phyloP scores from a whole-genome alignment of 2,888 invertebrate genomes.

The Syritta pipiens region DNA sequence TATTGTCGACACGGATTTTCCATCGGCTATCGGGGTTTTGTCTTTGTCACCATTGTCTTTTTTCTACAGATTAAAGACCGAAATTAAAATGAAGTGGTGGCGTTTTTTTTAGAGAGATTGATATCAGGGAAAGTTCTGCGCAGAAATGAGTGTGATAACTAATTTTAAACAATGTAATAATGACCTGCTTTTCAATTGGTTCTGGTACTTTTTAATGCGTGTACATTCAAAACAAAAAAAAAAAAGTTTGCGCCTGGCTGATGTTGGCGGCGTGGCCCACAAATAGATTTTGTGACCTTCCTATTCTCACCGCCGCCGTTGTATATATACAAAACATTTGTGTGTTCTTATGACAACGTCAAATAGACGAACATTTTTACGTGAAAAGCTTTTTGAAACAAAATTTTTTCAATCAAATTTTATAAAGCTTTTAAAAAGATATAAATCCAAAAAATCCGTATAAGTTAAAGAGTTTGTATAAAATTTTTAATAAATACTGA shows the following conservation, averaged over 20 bases:
- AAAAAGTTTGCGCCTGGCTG: neutral
- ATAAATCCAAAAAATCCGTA: conserved; percentile 5
- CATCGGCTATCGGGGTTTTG: conserved; percentile 76
- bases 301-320: conserved; percentile 7
- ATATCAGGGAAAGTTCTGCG: conserved; percentile 57
- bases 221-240: too few relatives aligned
- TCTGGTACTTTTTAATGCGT: neutral
- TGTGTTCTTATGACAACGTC: conserved; percentile 41
- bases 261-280: conserved; percentile 15
- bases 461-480: too few relatives aligned
- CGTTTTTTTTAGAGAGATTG: neutral
- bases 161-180: conserved; percentile 1
- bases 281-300: conserved; percentile 58
- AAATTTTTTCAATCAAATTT: conserved; percentile 20
- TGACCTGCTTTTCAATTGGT: conserved; percentile 22
- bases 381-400: conserved; percentile 16
- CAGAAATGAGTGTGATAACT: neutral
- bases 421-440: conserved; percentile 11
- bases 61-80: conserved; percentile 70
- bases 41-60: conserved; percentile 76
- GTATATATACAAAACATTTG: conserved; percentile 13
- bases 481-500: too few relatives aligned
- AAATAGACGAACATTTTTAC: neutral
- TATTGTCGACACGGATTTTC: conserved; percentile 80
- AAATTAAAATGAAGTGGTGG: neutral